Evolutionary conservation across 92 coral and sea anemone species (phyloP).

Genomic region (Zoanthus gigantus): DNA sequence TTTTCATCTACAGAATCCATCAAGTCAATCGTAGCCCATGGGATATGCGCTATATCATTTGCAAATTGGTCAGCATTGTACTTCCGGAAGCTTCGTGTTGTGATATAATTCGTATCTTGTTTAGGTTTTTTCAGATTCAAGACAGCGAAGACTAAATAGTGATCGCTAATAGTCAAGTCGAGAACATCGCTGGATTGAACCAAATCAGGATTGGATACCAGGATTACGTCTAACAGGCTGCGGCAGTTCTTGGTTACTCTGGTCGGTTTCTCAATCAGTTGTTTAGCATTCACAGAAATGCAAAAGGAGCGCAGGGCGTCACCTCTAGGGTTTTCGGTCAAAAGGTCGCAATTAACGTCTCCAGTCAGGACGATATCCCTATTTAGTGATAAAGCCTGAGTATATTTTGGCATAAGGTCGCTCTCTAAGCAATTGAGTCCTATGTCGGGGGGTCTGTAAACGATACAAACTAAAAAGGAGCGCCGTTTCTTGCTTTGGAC

Average conservation of each 20-base stretch:
- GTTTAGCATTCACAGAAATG: constrained; percentile 44
- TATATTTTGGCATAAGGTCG: too few relatives aligned
- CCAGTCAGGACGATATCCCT: neutral
- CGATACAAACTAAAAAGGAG: neutral
- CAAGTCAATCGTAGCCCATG: constrained; percentile 35
- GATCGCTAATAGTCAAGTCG: constrained; percentile 61
- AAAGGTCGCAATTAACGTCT: neutral
- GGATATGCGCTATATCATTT: constrained; percentile 35
- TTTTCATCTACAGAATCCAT: constrained; percentile 15
- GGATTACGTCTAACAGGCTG: neutral
- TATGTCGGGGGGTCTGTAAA: neutral
- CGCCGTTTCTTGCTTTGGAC: constrained; percentile 7
- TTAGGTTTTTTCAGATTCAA: constrained; percentile 56
- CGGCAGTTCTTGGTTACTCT: constrained; percentile 42
- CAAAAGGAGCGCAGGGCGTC: neutral
- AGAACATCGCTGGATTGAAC: constrained; percentile 24
- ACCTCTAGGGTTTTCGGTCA: neutral
- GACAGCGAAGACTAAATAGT: constrained; percentile 48
- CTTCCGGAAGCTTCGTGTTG: constrained; percentile 49
- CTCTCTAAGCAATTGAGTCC: neutral
- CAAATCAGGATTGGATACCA: neutral
- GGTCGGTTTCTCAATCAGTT: constrained; percentile 50
- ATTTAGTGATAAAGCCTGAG: too few relatives aligned
- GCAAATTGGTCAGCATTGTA: constrained; percentile 37
- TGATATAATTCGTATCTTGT: constrained; percentile 27